A percentile compares a stretch with the other conserved stretches of the same genome.
These are phyloP conservation scores for Gobio gobio DNA, from an alignment of 2,113 vertebrate genomes.

Conservation along the genomic window DNA sequence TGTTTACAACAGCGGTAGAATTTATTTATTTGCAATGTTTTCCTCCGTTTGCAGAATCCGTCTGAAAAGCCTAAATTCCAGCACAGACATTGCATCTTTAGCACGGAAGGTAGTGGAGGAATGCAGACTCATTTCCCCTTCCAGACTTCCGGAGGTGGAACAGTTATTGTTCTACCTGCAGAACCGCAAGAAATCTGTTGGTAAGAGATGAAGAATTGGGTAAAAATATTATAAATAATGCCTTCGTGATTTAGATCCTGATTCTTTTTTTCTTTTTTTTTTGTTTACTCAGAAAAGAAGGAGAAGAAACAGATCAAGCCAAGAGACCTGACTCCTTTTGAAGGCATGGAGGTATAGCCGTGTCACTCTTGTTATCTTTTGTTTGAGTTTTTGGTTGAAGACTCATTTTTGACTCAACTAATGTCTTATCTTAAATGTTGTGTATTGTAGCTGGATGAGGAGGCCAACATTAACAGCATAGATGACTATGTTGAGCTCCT, in stretches of 20 bases:
- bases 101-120: constrained; percentile 95
- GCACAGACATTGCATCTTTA: constrained; percentile 89
- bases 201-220: constrained; percentile 2
- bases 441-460: constrained; percentile 84
- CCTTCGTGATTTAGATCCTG: neutral
- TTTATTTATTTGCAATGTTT: neutral
- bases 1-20: neutral
- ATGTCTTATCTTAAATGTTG: constrained; percentile 28
- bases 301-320: constrained; percentile 85
- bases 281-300: constrained; percentile 72
- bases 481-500: constrained; percentile 92
- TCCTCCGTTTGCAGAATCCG: constrained; percentile 81
- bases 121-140: constrained; percentile 91
- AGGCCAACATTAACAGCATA: constrained; percentile 88
- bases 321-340: constrained; percentile 85
- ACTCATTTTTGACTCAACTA: constrained; percentile 17
- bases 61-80: constrained; percentile 93
- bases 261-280: neutral
- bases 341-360: constrained; percentile 86
- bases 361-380: constrained; percentile 2
- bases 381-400: neutral
- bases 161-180: constrained; percentile 94
- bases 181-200: constrained; percentile 81
- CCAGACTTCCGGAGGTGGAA: constrained; percentile 90
- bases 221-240: neutral